Evolutionary conservation across 2,888 invertebrate species (phyloP).

Genomic region (Endomychus coccineus): DNA sequence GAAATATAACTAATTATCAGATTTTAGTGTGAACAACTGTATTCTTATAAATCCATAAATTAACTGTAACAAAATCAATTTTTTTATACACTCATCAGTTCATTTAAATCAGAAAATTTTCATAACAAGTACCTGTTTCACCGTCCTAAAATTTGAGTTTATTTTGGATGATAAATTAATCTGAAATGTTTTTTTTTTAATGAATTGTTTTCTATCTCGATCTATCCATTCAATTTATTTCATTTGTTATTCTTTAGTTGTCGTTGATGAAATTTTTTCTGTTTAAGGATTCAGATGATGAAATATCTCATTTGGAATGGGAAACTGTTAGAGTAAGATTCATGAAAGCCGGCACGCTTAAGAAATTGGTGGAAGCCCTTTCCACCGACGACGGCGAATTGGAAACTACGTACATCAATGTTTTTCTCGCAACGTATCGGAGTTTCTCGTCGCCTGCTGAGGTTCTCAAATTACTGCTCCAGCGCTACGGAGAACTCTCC

Average conservation of each 20-base stretch:
- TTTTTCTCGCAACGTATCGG: slow-evolving; percentile 91
- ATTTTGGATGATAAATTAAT: too few species aligned
- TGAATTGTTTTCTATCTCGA: too few species aligned
- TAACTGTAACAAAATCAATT: too few species aligned
- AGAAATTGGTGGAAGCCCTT: slow-evolving; percentile 86
- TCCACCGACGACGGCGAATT: slow-evolving; percentile 92
- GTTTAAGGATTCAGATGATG: slow-evolving; percentile 76
- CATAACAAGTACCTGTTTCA: too few species aligned
- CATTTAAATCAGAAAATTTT: too few species aligned
- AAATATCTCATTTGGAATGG: slow-evolving; percentile 97
- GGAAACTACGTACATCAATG: slow-evolving; percentile 96
- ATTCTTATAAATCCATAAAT: too few species aligned
- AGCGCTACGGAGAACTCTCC: slow-evolving; percentile 66
- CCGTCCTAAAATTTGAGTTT: too few species aligned
- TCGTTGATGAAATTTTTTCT: not conserved
- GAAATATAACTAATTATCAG: too few species aligned
- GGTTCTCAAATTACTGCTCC: slow-evolving; percentile 74
- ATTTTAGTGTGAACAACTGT: too few species aligned
- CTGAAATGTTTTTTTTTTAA: too few species aligned
- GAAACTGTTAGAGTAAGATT: slow-evolving; percentile 92
- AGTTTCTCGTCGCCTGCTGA: slow-evolving; percentile 83
- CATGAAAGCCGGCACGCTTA: slow-evolving; percentile 92
- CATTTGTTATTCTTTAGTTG: not conserved
- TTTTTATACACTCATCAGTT: too few species aligned
- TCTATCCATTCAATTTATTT: not conserved